A percentile compares a stretch with the other conserved stretches of the same genome.
Evolutionary conservation across 2,113 vertebrate genomes (phyloP).

Genomic region (Nestor notabilis): DNA sequence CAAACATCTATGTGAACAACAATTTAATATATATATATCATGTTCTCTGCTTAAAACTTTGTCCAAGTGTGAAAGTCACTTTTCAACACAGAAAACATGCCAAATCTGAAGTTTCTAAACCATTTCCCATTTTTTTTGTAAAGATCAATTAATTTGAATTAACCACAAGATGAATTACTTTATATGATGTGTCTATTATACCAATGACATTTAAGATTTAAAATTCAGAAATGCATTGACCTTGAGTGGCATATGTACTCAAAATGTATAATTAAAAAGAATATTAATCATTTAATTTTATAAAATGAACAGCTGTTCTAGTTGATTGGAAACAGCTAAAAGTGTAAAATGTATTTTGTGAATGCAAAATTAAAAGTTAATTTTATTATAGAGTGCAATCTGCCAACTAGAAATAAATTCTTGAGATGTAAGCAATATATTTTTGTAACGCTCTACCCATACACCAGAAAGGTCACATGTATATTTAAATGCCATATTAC

Average conservation of each 20-base stretch:
- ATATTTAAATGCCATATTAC: constrained; percentile 57
- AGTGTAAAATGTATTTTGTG: constrained; percentile 60
- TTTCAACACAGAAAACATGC: not conserved
- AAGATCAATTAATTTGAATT: not conserved
- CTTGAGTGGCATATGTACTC: constrained; percentile 41
- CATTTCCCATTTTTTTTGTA: not conserved
- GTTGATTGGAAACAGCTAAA: constrained; percentile 61
- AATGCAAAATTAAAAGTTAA: constrained; percentile 56
- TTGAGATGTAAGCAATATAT: constrained; percentile 59
- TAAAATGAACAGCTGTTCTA: constrained; percentile 55
- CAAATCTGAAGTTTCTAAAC: not conserved
- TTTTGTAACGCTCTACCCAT: constrained; percentile 43
- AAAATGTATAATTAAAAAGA: constrained; percentile 48
- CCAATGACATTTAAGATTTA: constrained; percentile 7
- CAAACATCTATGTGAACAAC: not conserved
- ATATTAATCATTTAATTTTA: constrained; percentile 60
- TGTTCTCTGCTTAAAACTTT: not conserved
- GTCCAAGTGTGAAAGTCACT: not conserved
- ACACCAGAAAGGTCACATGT: constrained; percentile 56
- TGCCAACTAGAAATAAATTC: constrained; percentile 62
- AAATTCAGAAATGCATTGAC: constrained; percentile 43
- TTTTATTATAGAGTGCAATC: constrained; percentile 53
- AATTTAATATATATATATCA: not conserved
- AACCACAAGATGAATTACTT: not conserved
- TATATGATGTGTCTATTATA: not conserved